Base-by-base conservation (phyloP, 2,797 vertebrate species). In the Sardinella longiceps region DNA sequence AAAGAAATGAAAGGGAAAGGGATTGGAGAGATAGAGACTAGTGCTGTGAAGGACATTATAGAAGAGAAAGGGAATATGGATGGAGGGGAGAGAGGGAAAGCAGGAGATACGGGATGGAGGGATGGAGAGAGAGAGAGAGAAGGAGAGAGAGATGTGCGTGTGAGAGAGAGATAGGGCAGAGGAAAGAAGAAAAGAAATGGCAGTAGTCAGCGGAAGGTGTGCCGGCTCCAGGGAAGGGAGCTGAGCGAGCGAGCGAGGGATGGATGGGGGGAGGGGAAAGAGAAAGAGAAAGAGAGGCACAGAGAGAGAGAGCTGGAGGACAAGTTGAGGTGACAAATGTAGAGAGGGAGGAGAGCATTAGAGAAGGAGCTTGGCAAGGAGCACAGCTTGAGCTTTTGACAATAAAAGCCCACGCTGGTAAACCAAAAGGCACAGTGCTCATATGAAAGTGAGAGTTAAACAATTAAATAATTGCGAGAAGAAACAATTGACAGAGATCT, bases 181-280 rank as follows among this genome's bases (percentile, higher is more conserved):
- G 58, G n/a, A 58, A 74, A 80, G 80, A 85, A 30, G 43, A 84
- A 63, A 28, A 51, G 63, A 39, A 85, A 81, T 83, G 60, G 81
- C 66, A 84, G 83, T 70, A 74, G 87, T 88, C 85, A 83, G 85
- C 70, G 23, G 63, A 84, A 81, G 58, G 81, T 81, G 56, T 81
- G 23, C 56, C 82, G 46, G 60, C 85, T 77, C 25, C 9, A 51
- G 51, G 58, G 39, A 58, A 25, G 20, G 15, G 33, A 23, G 77
- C 45, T 81, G 81, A 85, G 82, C 46, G 48, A 81, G 48, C n/a
- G n/a, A n/a, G n/a, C n/a, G n/a, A n/a, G n/a, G n/a, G n/a, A n/a
- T n/a, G 63, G 9, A 30, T 25, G 66, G 66, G 50, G 18, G 23
- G 14, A 25, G 43, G 14, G 23, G 81, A 80, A 66, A 30, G 86